Percentiles rank a stretch among this genome's conserved stretches.
These are phyloP conservation scores for Hoplostethus atlanticus DNA, from an alignment of 2,797 vertebrate genomes.

Conservation along the genomic window DNA sequence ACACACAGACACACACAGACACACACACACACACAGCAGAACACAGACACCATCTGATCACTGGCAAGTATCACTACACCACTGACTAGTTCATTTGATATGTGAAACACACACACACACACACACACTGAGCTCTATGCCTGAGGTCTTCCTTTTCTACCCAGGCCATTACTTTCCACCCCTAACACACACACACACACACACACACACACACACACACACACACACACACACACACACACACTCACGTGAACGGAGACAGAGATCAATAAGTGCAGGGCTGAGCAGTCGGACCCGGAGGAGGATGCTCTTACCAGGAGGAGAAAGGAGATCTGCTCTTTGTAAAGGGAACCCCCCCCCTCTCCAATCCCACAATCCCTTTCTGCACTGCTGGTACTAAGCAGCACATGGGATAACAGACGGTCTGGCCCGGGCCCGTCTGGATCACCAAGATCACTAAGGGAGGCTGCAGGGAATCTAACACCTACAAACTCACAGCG, in stretches of 20 bases:
- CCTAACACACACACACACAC: conserved; percentile 10
- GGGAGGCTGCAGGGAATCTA: too few relatives aligned
- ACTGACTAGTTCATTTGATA: conserved; percentile 17
- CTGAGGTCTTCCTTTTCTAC: too few relatives aligned
- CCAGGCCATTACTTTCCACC: too few relatives aligned
- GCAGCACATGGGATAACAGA: not conserved
- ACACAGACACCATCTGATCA: conserved; percentile 2
- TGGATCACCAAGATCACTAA: too few relatives aligned
- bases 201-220: conserved; percentile 19
- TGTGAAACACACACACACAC: conserved; percentile 6
- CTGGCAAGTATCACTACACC: not conserved
- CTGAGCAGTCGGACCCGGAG: conserved; percentile 67
- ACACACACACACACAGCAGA: conserved; percentile 5
- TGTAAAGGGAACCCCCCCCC: conserved; percentile 55
- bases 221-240: conserved; percentile 27
- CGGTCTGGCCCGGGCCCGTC: not conserved
- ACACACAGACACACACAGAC: conserved; percentile 8
- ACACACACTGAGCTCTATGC: not conserved
- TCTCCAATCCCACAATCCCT: conserved; percentile 59
- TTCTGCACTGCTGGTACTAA: conserved; percentile 39
- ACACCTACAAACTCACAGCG: too few relatives aligned
- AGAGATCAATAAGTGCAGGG: conserved; percentile 64
- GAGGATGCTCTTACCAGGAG: conserved; percentile 74
- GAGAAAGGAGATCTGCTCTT: conserved; percentile 67
- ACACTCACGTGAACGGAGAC: conserved; percentile 1